A percentile compares a stretch with the other conserved stretches of the same genome.
phyloP scores from a whole-genome alignment of 2,113 vertebrate genomes.

The Oncorhynchus nerka region DNA sequence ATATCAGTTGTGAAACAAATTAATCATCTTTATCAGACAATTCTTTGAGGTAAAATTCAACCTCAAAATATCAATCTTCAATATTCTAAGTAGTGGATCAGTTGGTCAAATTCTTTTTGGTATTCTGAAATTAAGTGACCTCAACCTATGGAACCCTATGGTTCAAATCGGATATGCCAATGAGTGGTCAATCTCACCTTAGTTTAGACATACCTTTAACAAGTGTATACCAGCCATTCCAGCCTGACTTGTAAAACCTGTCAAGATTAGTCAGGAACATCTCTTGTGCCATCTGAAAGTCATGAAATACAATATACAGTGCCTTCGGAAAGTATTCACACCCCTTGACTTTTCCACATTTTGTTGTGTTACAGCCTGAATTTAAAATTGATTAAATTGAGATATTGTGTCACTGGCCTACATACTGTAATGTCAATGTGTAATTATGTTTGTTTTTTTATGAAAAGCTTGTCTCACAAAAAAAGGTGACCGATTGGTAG shows the following conservation, averaged over 20 bases:
- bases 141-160: slow-evolving; percentile 56
- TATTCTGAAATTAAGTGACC: slow-evolving; percentile 36
- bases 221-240: slow-evolving; percentile 52
- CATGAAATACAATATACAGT: not conserved
- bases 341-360: too few species aligned
- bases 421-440: too few species aligned
- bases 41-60: not conserved
- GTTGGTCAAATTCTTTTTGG: slow-evolving; percentile 38
- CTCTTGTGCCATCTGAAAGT: slow-evolving; percentile 68
- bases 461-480: too few species aligned
- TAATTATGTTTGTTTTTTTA: too few species aligned
- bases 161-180: not conserved
- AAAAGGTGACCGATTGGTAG: too few species aligned
- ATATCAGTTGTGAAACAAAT: not conserved
- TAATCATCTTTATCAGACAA: too few species aligned
- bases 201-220: slow-evolving; percentile 60
- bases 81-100: slow-evolving; percentile 45
- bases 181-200: not conserved
- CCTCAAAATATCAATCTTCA: slow-evolving; percentile 40
- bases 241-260: slow-evolving; percentile 42
- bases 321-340: too few species aligned
- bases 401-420: too few species aligned
- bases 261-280: slow-evolving; percentile 55
- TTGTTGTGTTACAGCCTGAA: too few species aligned
- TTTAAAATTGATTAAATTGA: too few species aligned